Evolutionary conservation across 64 coral and sea anemone genomes (phyloP).

Genomic region (Porites australiensis): DNA sequence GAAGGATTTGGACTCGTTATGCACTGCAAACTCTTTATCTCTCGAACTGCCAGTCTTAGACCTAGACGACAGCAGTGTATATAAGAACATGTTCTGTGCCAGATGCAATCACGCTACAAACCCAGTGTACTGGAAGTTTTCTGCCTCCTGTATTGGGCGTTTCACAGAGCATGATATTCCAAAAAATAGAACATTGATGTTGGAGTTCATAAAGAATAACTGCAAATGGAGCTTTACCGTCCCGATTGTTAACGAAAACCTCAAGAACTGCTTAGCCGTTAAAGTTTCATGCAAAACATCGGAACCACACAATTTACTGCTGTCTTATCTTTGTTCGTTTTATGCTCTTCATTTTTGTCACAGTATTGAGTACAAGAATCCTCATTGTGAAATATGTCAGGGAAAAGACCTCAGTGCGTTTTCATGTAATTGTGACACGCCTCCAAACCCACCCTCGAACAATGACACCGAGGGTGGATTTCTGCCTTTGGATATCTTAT

Average conservation of each 20-base stretch:
- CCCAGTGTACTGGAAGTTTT: slow-evolving; percentile 37
- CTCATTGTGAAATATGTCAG: too few species aligned
- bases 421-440: too few species aligned
- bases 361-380: too few species aligned
- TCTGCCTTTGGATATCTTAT: background rate
- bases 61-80: background rate
- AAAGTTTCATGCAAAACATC: too few species aligned
- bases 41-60: slow-evolving; percentile 25
- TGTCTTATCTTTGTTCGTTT: background rate
- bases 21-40: background rate
- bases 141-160: background rate
- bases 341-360: too few species aligned
- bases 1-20: background rate
- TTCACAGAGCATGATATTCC: background rate
- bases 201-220: background rate
- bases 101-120: slow-evolving; percentile 28
- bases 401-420: too few species aligned
- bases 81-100: slow-evolving; percentile 58
- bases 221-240: background rate
- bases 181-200: background rate
- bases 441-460: background rate
- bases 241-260: background rate
- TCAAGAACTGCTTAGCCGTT: background rate
- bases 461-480: too few species aligned
- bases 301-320: background rate